These are phyloP conservation scores for Noctuana brunneofusca DNA, from an alignment of 2,888 invertebrate species.

Conservation along the genomic window DNA sequence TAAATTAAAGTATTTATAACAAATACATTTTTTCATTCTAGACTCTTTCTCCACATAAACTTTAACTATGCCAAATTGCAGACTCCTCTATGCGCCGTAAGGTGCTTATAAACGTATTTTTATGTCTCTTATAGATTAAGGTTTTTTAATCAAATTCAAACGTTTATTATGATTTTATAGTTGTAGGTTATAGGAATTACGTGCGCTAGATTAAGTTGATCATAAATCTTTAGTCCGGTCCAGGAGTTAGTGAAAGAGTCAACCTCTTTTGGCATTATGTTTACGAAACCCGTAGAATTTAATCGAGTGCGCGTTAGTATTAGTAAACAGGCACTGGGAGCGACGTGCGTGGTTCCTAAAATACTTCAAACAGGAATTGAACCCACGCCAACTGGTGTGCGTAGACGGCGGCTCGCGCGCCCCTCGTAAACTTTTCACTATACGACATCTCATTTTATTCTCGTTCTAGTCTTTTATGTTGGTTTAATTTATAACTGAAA, in stretches of 20 bases:
- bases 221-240: not conserved
- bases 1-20: too few species aligned
- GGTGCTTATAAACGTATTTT: too few species aligned
- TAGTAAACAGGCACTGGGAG: conserved; percentile 74
- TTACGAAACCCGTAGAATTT: conserved; percentile 76
- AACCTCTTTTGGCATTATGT: conserved; percentile 71
- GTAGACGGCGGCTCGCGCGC: conserved; percentile 73
- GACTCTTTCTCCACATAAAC: too few species aligned
- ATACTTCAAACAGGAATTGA: conserved; percentile 81
- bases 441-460: conserved; percentile 74
- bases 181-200: too few species aligned
- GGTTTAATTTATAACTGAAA: conserved; percentile 57
- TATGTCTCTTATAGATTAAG: too few species aligned
- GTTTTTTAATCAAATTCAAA: too few species aligned
- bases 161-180: too few species aligned
- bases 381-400: conserved; percentile 77
- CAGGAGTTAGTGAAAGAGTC: conserved; percentile 52
- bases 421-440: conserved; percentile 75
- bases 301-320: conserved; percentile 76
- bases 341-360: conserved; percentile 73
- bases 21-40: too few species aligned
- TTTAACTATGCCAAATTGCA: too few species aligned
- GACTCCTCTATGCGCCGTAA: too few species aligned
- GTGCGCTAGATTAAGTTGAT: too few species aligned
- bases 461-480: conserved; percentile 67